Evolutionary conservation across 2,888 invertebrate species (phyloP), one percentile per base, ranked within the genome.

Genomic region (Crossocerus cetratus): DNA sequence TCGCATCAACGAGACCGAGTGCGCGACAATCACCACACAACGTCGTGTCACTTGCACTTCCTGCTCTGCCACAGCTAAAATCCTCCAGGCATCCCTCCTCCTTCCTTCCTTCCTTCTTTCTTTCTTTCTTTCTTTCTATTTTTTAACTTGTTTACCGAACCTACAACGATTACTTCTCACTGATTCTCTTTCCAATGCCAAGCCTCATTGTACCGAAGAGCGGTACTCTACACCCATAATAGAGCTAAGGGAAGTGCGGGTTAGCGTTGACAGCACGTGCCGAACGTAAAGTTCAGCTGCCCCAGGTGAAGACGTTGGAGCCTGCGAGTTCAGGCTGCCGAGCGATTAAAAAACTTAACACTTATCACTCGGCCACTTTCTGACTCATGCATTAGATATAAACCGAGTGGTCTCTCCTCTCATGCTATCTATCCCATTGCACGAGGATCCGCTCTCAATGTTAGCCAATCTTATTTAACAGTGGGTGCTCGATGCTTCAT

Each of bases 281-380:
- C 69, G 55, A 64, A 65, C 69, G 65, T 64, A 55, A 65, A 64
- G 68, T 78, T 77, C 77, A 78, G 77, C 77, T 78, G 77, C 77
- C 70, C 77, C 77, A 78, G 77, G 74, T 78, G 77, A 77, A 65
- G 54, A 71, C 56, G 53, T 55, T 43, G 18, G 45, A 64, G 57
- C 49, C 53, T 53, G 16, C 32, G 11, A 32, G 32, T 32, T 20
- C 65, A 49, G 65, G 57, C 53, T 58, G 65, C 43, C n/a, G 65
- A 66, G 57, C 70, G 57, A 57, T 43, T 43, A 45, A 60, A 60
- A 61, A 65, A 56, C 49, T 56, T 60, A 14, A 21, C 42, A 55
- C 49, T 56, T 63, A 54, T 62, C 60, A 49, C 42, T 23, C 18
- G 44, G 56, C 45, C 43, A 49, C 3, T 23, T 22, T 43, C 20